Base-by-base conservation (phyloP, 2,888 invertebrate species). In the Drosophila longiperda region DNA sequence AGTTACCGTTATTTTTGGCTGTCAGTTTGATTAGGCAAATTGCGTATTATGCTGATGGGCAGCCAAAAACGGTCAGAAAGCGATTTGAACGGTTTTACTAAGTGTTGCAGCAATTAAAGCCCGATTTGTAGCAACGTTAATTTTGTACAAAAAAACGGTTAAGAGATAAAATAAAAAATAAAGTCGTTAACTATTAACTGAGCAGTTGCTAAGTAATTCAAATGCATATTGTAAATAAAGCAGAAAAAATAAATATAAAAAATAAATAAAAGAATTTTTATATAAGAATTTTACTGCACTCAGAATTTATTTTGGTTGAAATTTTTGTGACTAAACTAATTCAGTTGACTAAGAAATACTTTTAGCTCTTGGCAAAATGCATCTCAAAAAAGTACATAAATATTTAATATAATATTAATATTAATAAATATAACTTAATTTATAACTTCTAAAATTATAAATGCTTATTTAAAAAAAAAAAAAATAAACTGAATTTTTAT, bases 1-100 rank as follows among this genome's bases (percentile, higher is more conserved):
- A 63, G 62, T 66, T 53, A 33, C 45, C 65, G 55, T 75, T 75
- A 75, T 64, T 71, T 71, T 54, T 40, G 48, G 61, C 55, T 62
- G 29, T 1, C 81, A 75, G 84, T 83, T 78, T 75, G 84, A 75
- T 75, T 78, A 73, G 75, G 78, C 73, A 89, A 88, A 88, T 89
- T 65, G 83, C 71, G 66, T 73, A 71, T 75, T 80, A 83, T 75
- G 81, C 58, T 67, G 64, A 70, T 63, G 73, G 70, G 67, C 64
- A 69, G 29, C 50, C 50, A 32, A 60, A 40, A 60, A 40, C 55
- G 34, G 45, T 54, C 55, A 49, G 23, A 73, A 83, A 63, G 58
- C 61, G 54, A 54, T 84, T 82, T 64, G 50, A 20, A 53, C 60
- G 45, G 5, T 62, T 69, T 85, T 58, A 66, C 57, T 72, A 67